A percentile compares a stretch with the other conserved stretches of the same genome.
phyloP scores from a whole-genome alignment of 1,140 invertebrate species.

The Ladona fulva region DNA sequence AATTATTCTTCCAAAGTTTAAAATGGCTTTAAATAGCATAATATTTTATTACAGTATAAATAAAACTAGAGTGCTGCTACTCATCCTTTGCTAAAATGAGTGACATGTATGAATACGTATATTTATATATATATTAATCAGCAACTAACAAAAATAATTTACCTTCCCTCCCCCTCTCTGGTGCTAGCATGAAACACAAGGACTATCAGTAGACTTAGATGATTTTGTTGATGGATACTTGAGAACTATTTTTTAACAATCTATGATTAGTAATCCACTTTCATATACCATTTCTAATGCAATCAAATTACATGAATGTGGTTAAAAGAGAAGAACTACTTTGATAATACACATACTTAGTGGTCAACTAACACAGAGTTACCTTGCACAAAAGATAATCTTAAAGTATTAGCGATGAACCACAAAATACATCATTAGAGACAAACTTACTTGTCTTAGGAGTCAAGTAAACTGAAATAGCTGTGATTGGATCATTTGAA shows the following conservation, averaged over 20 bases:
- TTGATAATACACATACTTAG: no score
- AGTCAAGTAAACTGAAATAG: constrained; percentile 96
- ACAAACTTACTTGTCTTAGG: constrained; percentile 85
- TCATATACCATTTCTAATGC: no score
- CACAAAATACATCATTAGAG: not conserved
- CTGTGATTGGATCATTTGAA: constrained; percentile 88
- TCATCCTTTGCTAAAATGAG: not conserved
- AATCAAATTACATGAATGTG: no score
- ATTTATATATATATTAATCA: not conserved
- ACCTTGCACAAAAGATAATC: no score
- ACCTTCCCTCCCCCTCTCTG: constrained; percentile 45
- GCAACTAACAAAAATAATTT: constrained; percentile 26
- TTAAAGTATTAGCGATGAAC: no score
- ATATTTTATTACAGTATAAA: not conserved
- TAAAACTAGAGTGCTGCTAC: not conserved
- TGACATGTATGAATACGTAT: not conserved
- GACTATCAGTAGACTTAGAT: not conserved
- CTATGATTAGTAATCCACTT: no score
- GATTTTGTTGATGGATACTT: no score
- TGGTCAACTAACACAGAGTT: no score
- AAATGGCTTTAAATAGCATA: no score
- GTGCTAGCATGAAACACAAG: constrained; percentile 44
- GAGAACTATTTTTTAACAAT: no score
- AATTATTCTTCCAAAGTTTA: not conserved
- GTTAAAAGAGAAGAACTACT: no score